Evolutionary conservation across 2,888 invertebrate species (phyloP), one percentile per base, ranked within the genome.

Genomic region (Eilema depressum): DNA sequence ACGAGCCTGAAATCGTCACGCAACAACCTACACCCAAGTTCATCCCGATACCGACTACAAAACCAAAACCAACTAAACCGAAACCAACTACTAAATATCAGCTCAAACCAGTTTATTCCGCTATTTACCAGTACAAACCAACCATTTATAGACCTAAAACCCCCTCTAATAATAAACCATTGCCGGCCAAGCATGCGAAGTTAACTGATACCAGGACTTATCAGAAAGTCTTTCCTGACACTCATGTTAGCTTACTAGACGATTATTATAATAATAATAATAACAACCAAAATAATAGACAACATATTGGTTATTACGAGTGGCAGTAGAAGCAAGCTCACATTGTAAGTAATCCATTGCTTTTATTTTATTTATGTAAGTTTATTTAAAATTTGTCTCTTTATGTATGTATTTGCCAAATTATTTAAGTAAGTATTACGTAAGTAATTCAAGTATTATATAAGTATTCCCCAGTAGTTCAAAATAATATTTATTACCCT

Each of bases 241-340:
- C 81, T 61, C 86, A 84, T 65, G 83, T 85, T 74, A 80, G 83
- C 74, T 83, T 72, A 59, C 26, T 88, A 79, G 85, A 88, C 66
- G 81, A 79, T 65, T 86, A 85, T 78, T 85, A 80, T 62, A 82
- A 83, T 30, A 73, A 80, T 53, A 74, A 80, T 53, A 74, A 80
- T 47, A 75, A 75, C 56, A 75, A 68, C 65, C 68, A 75, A 68
- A 73, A 69, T 66, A 72, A 73, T 66, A 73, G 72, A 30, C 75
- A 71, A 59, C 70, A 74, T 63, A 74, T 69, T 62, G 76, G 77
- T 65, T 80, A 80, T 74, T 83, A 79, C 66, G 80, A 82, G 69
- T 87, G 87, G 87, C 83, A 86, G 77, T 75, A 73, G 70, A 67
- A 65, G 69, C 74, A 66, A 66, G 47, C 73, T 65, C 80, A 68